Evolutionary conservation across 2,797 vertebrate genomes (phyloP).

Genomic region (Falco columbarius): DNA sequence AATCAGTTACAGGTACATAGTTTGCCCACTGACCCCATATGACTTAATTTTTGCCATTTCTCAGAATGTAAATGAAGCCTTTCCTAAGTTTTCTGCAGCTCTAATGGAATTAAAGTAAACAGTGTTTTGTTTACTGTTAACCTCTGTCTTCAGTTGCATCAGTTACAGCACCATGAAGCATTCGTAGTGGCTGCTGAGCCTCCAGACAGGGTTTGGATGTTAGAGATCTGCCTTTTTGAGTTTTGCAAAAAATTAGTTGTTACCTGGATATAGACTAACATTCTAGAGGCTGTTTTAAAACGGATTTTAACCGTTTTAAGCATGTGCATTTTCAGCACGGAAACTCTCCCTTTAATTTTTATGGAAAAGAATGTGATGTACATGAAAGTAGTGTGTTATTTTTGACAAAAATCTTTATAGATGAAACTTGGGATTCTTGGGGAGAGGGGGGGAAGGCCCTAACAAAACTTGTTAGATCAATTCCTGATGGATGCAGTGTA

Average conservation of each 20-base stretch:
- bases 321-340: neutral
- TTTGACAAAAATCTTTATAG: neutral
- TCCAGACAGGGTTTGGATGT: neutral
- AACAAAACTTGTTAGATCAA: neutral
- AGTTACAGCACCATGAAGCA: neutral
- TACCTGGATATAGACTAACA: neutral
- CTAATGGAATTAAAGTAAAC: neutral
- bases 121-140: neutral
- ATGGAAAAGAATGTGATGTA: neutral
- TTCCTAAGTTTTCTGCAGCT: neutral
- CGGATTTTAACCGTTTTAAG: neutral
- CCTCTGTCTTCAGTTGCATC: neutral
- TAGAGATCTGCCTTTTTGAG: neutral
- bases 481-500: neutral
- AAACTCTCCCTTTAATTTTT: neutral
- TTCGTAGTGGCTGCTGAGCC: neutral
- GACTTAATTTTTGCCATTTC: neutral
- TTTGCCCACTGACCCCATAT: neutral
- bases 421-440: neutral
- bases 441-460: neutral
- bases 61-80: neutral
- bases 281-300: neutral
- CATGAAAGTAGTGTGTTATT: neutral
- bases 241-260: neutral
- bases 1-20: neutral